Conservation (phyloP, 2,113 vertebrate genomes). For the Caloenas nicobarica region DNA sequence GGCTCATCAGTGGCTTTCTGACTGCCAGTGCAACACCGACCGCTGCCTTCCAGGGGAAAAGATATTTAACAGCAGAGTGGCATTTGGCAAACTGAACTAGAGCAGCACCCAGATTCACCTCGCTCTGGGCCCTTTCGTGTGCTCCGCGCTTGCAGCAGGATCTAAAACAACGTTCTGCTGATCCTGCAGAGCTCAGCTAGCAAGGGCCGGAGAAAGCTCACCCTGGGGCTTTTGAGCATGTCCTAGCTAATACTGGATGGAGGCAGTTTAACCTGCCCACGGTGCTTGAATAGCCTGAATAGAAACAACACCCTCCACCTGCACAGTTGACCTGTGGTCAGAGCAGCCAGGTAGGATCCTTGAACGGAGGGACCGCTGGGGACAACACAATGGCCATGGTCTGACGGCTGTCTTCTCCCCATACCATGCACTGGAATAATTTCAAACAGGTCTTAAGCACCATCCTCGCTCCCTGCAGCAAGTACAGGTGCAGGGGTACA, state of each 20-base stretch:
- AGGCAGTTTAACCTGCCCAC: background rate
- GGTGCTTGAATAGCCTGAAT: background rate
- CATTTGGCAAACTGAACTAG: background rate
- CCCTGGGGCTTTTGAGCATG: background rate
- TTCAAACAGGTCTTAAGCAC: background rate
- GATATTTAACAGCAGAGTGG: background rate
- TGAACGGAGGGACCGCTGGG: background rate
- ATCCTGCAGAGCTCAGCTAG: background rate
- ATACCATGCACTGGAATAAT: background rate
- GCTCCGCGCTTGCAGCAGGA: background rate
- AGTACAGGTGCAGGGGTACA: background rate
- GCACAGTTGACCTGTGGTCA: background rate
- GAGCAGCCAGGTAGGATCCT: background rate
- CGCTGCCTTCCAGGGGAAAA: background rate
- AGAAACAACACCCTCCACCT: background rate
- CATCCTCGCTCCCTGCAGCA: background rate
- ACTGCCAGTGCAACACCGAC: background rate
- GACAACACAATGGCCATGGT: fast-evolving
- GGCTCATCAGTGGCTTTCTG: slow-evolving; percentile 12
- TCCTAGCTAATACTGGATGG: background rate
- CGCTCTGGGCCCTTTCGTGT: fast-evolving
- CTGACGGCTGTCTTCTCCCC: fast-evolving
- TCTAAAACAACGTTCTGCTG: background rate
- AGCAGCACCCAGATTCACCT: background rate
- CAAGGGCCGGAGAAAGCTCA: background rate